Conservation (phyloP, 2,888 invertebrate genomes). For the Aquatica leii region DNA sequence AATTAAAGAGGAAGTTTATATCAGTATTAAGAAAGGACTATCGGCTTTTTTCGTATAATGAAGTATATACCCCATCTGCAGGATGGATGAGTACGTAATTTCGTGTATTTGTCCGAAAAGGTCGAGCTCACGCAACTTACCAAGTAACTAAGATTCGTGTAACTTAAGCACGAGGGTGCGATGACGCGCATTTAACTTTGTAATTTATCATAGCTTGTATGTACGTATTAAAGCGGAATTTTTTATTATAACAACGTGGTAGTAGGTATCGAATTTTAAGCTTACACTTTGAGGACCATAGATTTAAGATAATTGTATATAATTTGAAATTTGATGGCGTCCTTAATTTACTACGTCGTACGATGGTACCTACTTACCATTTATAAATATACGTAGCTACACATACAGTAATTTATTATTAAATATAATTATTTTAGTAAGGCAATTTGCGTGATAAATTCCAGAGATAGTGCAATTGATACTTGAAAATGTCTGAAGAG, state of each 20-base stretch:
- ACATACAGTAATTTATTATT: conserved; percentile 7
- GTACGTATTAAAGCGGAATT: no score
- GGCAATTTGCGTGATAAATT: conserved; percentile 1
- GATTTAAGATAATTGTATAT: neutral
- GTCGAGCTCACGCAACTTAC: no score
- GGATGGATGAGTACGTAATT: no score
- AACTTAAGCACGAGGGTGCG: no score
- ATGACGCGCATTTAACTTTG: no score
- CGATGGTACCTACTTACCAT: neutral
- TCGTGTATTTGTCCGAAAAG: no score
- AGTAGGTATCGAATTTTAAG: no score
- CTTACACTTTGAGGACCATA: neutral
- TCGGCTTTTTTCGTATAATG: neutral
- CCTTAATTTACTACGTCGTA: neutral
- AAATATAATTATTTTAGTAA: conserved; percentile 4
- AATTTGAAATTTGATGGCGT: neutral
- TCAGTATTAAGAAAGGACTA: conserved; percentile 5
- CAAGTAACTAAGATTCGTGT: neutral
- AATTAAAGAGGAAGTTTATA: neutral
- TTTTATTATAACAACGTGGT: no score
- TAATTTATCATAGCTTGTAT: no score
- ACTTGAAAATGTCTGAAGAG: conserved; percentile 19
- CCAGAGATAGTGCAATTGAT: conserved; percentile 5
- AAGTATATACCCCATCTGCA: neutral
- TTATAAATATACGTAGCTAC: conserved; percentile 2